Percentiles rank a stretch among this genome's conserved stretches.
These are phyloP conservation scores for Aulostomus chinensis DNA, from an alignment of 2,797 vertebrate species.

Conservation along the genomic window DNA sequence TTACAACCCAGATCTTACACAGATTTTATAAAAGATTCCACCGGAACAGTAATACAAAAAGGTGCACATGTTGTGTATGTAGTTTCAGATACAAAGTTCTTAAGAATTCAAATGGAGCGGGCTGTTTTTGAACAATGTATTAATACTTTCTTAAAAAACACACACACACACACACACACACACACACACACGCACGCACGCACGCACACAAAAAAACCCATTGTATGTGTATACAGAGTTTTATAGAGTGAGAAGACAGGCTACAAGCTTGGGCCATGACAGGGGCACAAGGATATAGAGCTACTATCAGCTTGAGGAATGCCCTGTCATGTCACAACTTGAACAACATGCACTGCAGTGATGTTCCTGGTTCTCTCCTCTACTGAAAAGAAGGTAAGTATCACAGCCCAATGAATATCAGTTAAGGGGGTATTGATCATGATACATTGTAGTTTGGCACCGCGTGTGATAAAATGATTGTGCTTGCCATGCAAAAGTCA, in stretches of 20 bases:
- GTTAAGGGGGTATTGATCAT: background rate
- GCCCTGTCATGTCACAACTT: slow-evolving; percentile 63
- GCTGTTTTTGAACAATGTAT: too few species aligned
- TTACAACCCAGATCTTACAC: too few species aligned
- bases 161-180: too few species aligned
- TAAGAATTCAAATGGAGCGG: too few species aligned
- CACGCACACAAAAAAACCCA: too few species aligned
- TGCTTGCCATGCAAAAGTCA: background rate
- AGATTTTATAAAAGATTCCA: too few species aligned
- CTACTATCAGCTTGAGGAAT: slow-evolving; percentile 61
- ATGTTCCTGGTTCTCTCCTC: slow-evolving; percentile 26
- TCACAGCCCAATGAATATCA: background rate
- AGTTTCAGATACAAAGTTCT: too few species aligned
- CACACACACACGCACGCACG: too few species aligned
- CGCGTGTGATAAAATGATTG: background rate
- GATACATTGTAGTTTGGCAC: background rate
- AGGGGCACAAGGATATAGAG: slow-evolving; percentile 30
- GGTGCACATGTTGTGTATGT: too few species aligned
- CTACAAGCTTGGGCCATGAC: slow-evolving; percentile 18
- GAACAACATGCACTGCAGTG: slow-evolving; percentile 38
- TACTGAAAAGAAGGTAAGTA: slow-evolving; percentile 6
- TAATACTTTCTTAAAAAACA: too few species aligned
- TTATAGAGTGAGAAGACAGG: slow-evolving; percentile 32
- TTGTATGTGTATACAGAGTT: slow-evolving; percentile 4
- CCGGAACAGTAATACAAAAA: too few species aligned